Percentiles rank a stretch among this genome's conserved stretches.
These are phyloP conservation scores for Drosophila melanica DNA, from an alignment of 1,140 invertebrate species.

Conservation along the genomic window DNA sequence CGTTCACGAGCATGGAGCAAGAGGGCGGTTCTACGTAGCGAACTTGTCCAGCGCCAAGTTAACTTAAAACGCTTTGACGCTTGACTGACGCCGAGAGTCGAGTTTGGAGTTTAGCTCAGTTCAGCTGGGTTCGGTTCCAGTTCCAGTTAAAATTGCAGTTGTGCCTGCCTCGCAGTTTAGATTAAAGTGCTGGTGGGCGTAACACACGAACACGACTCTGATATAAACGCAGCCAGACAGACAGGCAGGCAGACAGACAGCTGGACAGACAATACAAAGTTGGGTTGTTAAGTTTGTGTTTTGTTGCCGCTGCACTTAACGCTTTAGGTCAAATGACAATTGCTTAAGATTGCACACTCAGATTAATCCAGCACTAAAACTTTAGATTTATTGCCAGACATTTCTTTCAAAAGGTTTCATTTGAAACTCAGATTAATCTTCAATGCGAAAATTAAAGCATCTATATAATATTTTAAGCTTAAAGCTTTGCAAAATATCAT, in stretches of 20 bases:
- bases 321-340: conserved; percentile 16
- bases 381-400: too few relatives aligned
- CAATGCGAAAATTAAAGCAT: too few relatives aligned
- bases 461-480: too few relatives aligned
- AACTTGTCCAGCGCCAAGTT: conserved; percentile 66
- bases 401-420: not conserved
- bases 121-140: conserved; percentile 24
- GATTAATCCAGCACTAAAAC: not conserved
- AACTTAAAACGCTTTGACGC: conserved; percentile 76
- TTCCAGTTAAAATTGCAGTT: conserved; percentile 42
- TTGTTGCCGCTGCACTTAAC: conserved; percentile 29
- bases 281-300: conserved; percentile 53
- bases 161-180: conserved; percentile 35
- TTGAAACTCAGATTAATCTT: too few relatives aligned
- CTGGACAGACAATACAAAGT: conserved; percentile 36
- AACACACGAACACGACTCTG: conserved; percentile 67
- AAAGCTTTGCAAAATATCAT: too few relatives aligned
- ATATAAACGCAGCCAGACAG: conserved; percentile 14
- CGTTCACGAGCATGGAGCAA: too few relatives aligned
- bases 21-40: conserved; percentile 14
- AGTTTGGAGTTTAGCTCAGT: conserved; percentile 6
- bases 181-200: conserved; percentile 64
- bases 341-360: conserved; percentile 4
- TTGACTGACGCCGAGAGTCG: conserved; percentile 62
- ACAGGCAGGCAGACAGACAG: not conserved